Evolutionary conservation across 2,888 invertebrate species (phyloP), one percentile per base, ranked within the genome.

Genomic region (Drosophila peninsularis): DNA sequence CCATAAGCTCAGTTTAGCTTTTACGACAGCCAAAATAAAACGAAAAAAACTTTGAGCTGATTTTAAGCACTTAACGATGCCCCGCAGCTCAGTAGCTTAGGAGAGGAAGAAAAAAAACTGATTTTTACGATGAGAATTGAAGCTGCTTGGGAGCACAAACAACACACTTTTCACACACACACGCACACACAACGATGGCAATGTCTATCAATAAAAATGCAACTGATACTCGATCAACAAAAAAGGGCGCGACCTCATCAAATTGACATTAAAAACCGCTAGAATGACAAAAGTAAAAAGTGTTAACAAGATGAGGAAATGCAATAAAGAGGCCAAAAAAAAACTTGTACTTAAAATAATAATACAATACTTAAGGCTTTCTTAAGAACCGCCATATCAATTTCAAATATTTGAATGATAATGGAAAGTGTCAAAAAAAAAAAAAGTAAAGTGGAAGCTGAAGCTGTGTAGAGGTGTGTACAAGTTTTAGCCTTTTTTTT

Each of bases 391-490:
- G 19, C 1, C 61, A 64, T 78, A 78, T 75, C 67, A 57, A 78
- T 78, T 63, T 61, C 34, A 34, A 49, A 32, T 62, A 71, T 67
- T 69, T 58, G 54, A 69, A 80, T 78, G 66, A 82, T 75, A 80
- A 78, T 82, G 76, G 72, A 88, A 88, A 82, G 82, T 85, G 76
- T 78, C 49, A 80, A 80, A 78, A 71, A 24, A 80, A 80, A 80
- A 78, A 71, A 24, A 6, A 56, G 45, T 45, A 10, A 45, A 45
- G 45, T 1, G 62, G 58, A 36, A 68, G 67, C 44, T 49, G 50
- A 10, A 7, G 27, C 27, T 30, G 27, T 7, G 17, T 24, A 17
- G 36, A 44, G 10, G 63, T 75, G 44, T 14, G 0, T 24, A 24
- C 14, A 45, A 45, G 44, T 5, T n/a, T 4, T 42, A 6, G 6